These are phyloP conservation scores for Melitaea cinxia DNA, from an alignment of 1,140 invertebrate species.

Conservation along the genomic window DNA sequence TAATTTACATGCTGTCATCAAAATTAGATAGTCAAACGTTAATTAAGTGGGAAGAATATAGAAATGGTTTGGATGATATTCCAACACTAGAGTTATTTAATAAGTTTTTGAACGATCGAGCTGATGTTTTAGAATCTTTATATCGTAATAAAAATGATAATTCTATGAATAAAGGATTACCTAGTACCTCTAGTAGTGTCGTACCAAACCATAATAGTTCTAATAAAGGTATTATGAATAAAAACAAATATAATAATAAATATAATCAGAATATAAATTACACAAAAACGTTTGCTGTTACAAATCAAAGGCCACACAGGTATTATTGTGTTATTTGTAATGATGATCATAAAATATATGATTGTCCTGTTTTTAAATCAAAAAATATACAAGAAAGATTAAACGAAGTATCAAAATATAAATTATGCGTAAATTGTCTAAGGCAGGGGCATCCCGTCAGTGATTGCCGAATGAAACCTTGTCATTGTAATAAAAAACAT, in stretches of 20 bases:
- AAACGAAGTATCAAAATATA: conserved; percentile 23
- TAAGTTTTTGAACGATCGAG: conserved; percentile 41
- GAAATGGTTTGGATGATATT: neutral
- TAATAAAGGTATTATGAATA: conserved; percentile 9
- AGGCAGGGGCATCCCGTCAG: conserved; percentile 31
- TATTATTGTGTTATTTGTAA: conserved; percentile 9
- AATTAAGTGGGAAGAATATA: neutral
- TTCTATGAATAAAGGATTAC: too few species aligned
- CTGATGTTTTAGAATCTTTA: conserved; percentile 39
- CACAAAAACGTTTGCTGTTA: conserved; percentile 13
- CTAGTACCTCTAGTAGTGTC: conserved; percentile 8
- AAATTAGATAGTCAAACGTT: conserved; percentile 36
- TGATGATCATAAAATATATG: conserved; percentile 38
- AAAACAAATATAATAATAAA: conserved; percentile 24
- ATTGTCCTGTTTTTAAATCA: conserved; percentile 41
- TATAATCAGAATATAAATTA: neutral
- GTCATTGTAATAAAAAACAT: conserved; percentile 38
- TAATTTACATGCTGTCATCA: conserved; percentile 38
- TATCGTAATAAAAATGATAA: conserved; percentile 16
- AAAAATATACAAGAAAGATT: conserved; percentile 33
- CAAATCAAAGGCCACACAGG: conserved; percentile 1
- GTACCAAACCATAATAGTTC: too few species aligned
- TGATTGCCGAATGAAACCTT: conserved; percentile 42
- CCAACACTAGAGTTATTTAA: conserved; percentile 35
- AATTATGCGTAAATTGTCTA: conserved; percentile 21